Base-by-base conservation (phyloP, 2,113 vertebrate species). In the Meriones unguiculatus region DNA sequence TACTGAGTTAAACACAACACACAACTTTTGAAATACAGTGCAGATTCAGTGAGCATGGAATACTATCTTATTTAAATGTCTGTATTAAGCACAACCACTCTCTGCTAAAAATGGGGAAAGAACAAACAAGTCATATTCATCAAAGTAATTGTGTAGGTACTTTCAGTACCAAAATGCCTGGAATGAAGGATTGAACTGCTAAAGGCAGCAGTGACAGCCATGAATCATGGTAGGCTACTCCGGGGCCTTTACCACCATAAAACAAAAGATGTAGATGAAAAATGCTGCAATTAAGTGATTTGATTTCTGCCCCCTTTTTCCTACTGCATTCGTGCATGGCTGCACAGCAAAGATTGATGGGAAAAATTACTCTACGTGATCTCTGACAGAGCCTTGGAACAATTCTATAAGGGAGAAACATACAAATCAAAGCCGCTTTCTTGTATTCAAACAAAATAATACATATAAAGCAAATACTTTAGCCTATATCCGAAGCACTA, bases 261-360 rank as follows among this genome's bases (percentile, higher is more conserved):
- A 99, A 99, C 99, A 99, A 99, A 99, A 99, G 99, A 99, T 99
- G 99, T 99, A 99, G 99, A 99, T 99, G 99, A 99, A 99, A 99
- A 99, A 99, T 99, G 99, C 99, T 98, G 99, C 99, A 99, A 99
- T 99, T 99, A 99, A 99, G 99, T 99, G 99, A 99, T 99, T 99
- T 99, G 99, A 99, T 99, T 99, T 99, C 99, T 99, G 99, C 99
- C 99, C 99, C 99, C 99, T 99, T 99, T 99, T 99, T 99, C 99
- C 99, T 99, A 98, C 98, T 98, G 98, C 98, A 98, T 98, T 98
- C 93, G 98, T 99, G 98, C 98, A 99, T 99, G 98, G 98, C 98
- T 99, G 99, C 99, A 98, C 98, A 99, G 99, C 98, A 98, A 99
- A 99, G 99, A 99, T 99, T 99, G 99, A 99, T 99, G 99, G 98